Evolutionary conservation across 2,888 invertebrate species (phyloP), one percentile per base, ranked within the genome.

Genomic region (Allolobophora icterica): DNA sequence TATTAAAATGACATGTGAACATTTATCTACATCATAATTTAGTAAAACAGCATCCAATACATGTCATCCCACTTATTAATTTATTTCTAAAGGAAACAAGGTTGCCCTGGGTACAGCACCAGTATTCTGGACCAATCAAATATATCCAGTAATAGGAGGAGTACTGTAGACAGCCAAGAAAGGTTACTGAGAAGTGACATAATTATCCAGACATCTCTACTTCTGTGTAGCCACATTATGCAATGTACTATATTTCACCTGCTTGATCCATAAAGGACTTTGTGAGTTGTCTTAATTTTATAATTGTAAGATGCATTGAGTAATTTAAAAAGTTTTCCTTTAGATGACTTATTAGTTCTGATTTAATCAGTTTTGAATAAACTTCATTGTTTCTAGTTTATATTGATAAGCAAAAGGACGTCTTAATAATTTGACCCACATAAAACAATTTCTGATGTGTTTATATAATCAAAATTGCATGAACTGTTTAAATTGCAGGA

Each of bases 341-440:
- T 52, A 52, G 71, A 17, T 30, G 52, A 6, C 24, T 52, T 52
- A 52, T 52, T 71, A 71, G 71, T n/a, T 71, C 30, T n/a, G n/a
- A 71, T 71, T n/a, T 71, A n/a, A n/a, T n/a, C 30, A 71, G 71
- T 71, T 3, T 71, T 71, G 71, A n/a, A 6, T 71, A 17, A 71
- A n/a, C 38, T 38, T 71, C 3, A 71, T 71, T 71, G 30, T 6
- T n/a, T n/a, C n/a, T n/a, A n/a, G 11, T 8, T n/a, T 71, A 17
- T 30, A 6, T 71, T 8, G 8, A 71, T 52, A 11, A 58, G 58
- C 24, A 30, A 58, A n/a, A 30, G n/a, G 4, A 71, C n/a, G 8
- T 71, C 71, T 71, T 71, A 71, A 71, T 71, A 71, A 71, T n/a
- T 71, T 71, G 13, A 71, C n/a, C 71, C 71, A 71, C n/a, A 71